A percentile compares a stretch with the other conserved stretches of the same genome.
These are phyloP conservation scores for Ambastaia sidthimunki DNA, from an alignment of 2,797 vertebrate species.

Conservation along the genomic window DNA sequence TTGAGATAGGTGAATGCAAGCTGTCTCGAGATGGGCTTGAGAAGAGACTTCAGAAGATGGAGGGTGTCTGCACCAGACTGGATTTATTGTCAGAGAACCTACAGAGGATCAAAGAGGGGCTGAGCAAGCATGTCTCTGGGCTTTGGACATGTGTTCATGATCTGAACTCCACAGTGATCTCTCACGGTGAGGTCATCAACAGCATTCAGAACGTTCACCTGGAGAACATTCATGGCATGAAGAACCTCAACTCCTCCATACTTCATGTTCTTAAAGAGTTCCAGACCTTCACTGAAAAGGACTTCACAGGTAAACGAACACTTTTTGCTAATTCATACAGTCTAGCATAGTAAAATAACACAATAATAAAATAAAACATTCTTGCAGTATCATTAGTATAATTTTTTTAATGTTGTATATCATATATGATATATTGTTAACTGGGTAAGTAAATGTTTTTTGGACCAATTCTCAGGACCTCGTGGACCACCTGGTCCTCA, in stretches of 20 bases:
- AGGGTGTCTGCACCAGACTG: slow-evolving; percentile 84
- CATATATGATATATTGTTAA: no score
- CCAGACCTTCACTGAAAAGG: slow-evolving; percentile 73
- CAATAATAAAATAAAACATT: no score
- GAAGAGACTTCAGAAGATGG: slow-evolving; percentile 83
- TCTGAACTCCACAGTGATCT: slow-evolving; percentile 80
- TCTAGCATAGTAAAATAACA: no score
- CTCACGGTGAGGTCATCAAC: slow-evolving; percentile 78
- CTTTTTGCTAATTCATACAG: no score
- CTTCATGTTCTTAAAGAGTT: slow-evolving; percentile 77
- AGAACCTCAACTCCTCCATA: slow-evolving; percentile 85
- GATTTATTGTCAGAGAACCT: slow-evolving; percentile 82
- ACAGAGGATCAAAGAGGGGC: slow-evolving; percentile 83
- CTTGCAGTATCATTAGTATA: no score
- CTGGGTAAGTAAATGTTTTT: neutral
- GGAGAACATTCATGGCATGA: slow-evolving; percentile 72
- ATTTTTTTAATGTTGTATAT: no score
- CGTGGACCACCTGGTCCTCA: slow-evolving; percentile 79
- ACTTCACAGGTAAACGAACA: slow-evolving; percentile 74
- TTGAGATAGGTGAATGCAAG: slow-evolving; percentile 76
- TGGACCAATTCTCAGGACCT: slow-evolving; percentile 66
- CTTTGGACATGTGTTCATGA: slow-evolving; percentile 87
- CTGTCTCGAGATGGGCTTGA: slow-evolving; percentile 79
- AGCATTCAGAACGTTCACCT: slow-evolving; percentile 81
- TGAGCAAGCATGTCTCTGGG: slow-evolving; percentile 84